These are phyloP conservation scores for Prinia subflava DNA, from an alignment of 2,113 vertebrate genomes.

Conservation along the genomic window DNA sequence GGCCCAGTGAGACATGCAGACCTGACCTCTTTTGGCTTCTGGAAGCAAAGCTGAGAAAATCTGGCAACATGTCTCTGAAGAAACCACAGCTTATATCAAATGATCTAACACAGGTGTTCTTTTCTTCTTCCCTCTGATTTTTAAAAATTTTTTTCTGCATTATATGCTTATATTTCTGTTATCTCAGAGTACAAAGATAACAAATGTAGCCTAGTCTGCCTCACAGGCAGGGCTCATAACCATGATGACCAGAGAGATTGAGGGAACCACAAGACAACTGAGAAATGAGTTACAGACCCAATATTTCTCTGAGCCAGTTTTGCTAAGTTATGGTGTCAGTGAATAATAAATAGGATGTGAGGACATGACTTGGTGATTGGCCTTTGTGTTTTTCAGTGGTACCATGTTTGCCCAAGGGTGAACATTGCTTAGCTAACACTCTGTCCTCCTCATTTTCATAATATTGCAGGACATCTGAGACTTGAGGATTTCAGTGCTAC, in stretches of 20 bases:
- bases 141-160: not conserved
- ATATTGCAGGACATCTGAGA: not conserved
- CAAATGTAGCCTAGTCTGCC: not conserved
- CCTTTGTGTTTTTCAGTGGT: not conserved
- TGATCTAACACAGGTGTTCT: not conserved
- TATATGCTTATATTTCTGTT: not conserved
- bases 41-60: not conserved
- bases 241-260: fast-evolving
- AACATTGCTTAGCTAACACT: not conserved
- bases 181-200: not conserved
- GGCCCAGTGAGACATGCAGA: not conserved
- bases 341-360: not conserved
- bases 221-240: not conserved
- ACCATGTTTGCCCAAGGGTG: not conserved
- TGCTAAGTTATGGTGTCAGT: fast-evolving
- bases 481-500: not conserved
- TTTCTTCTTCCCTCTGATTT: not conserved
- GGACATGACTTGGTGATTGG: not conserved
- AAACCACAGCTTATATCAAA: not conserved
- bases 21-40: not conserved
- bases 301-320: not conserved
- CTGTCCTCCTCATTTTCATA: not conserved
- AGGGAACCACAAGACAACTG: not conserved
- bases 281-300: not conserved
- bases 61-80: not conserved